Conservation (phyloP, 2,113 vertebrate species). For the Orientallactaga bullata region DNA sequence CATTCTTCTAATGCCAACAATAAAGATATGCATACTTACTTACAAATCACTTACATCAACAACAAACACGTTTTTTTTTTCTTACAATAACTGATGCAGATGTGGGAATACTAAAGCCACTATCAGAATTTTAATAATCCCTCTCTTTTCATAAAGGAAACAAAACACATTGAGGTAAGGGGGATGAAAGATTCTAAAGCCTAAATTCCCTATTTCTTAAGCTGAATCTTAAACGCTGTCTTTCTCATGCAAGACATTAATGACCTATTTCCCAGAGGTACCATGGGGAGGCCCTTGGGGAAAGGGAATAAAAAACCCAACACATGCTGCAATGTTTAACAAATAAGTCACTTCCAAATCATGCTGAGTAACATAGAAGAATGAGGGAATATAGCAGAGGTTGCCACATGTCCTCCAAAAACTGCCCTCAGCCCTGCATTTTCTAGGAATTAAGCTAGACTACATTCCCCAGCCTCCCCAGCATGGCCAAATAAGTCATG, state of each 20-base stretch:
- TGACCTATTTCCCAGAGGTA: neutral
- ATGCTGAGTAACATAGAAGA: neutral
- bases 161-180: too few relatives aligned
- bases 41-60: neutral
- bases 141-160: neutral
- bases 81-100: neutral
- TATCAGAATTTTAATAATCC: neutral
- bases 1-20: neutral
- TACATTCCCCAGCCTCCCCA: neutral
- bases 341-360: neutral
- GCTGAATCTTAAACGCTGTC: neutral
- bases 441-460: neutral
- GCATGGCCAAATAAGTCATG: neutral
- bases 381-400: neutral
- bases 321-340: neutral
- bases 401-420: neutral
- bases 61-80: neutral
- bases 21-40: neutral
- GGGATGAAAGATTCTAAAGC: neutral
- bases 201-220: neutral
- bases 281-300: neutral
- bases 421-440: fast-evolving
- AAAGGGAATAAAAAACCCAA: neutral
- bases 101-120: neutral
- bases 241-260: neutral